A percentile compares a stretch with the other conserved stretches of the same genome.
Conservation (phyloP, 1,140 invertebrate genomes). For the Hylaeus anthracinus region DNA sequence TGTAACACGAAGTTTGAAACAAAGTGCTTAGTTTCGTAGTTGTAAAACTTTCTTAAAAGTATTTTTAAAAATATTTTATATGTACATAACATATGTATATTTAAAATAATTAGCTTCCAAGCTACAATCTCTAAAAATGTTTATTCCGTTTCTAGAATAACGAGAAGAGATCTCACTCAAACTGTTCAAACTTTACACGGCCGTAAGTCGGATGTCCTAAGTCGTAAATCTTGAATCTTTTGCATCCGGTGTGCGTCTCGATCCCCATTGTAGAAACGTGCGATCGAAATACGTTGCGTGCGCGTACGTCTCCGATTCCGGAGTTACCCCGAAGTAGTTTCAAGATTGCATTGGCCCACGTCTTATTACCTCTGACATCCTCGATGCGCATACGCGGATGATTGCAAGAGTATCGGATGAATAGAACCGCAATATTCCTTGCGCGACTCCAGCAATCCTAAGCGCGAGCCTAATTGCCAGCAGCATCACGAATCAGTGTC, state of each 20-base stretch:
- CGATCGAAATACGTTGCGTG: slow-evolving; percentile 39
- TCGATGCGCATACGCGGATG: slow-evolving; percentile 52
- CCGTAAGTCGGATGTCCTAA: no score
- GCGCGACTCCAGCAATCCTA: slow-evolving; percentile 26
- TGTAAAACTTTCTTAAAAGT: no score
- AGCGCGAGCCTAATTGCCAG: slow-evolving; percentile 54
- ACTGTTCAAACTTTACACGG: no score
- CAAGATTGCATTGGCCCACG: slow-evolving; percentile 58
- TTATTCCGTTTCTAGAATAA: no score
- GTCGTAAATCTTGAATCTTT: slow-evolving; percentile 24
- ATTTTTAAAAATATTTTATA: no score
- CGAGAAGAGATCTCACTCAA: no score
- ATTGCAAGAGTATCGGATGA: slow-evolving; percentile 54
- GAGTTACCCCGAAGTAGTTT: slow-evolving; percentile 33
- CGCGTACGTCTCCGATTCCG: slow-evolving; percentile 16
- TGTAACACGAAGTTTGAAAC: no score
- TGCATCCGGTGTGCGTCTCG: not conserved
- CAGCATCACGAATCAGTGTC: slow-evolving; percentile 52
- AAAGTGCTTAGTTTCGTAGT: no score
- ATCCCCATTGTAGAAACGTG: not conserved
- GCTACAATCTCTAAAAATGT: no score
- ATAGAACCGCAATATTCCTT: slow-evolving; percentile 55
- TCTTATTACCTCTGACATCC: slow-evolving; percentile 63
- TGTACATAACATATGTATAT: no score
- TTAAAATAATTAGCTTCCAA: no score